A percentile compares a stretch with the other conserved stretches of the same genome.
Conservation (phyloP, 2,888 invertebrate species). For the Sinohyriopsis cumingii region DNA sequence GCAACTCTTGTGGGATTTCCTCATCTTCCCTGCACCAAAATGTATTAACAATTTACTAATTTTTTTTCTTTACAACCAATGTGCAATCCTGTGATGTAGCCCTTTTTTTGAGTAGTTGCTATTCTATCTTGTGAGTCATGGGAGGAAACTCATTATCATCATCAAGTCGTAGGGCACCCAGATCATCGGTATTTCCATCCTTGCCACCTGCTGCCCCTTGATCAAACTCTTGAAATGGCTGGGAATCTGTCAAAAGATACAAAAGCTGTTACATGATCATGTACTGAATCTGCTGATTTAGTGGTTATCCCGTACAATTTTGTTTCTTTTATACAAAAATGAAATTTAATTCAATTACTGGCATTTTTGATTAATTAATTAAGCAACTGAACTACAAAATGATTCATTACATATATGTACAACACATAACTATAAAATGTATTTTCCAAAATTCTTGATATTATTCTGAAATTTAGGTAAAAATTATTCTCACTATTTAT, state of each 20-base stretch:
- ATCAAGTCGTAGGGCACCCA: slow-evolving; percentile 77
- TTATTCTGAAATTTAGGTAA: too few species aligned
- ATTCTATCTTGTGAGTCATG: slow-evolving; percentile 76
- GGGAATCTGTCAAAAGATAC: slow-evolving; percentile 58
- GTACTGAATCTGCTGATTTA: background rate
- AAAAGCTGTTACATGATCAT: slow-evolving; percentile 1
- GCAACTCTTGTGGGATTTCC: too few species aligned
- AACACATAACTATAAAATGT: too few species aligned
- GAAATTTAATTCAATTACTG: background rate
- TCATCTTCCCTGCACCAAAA: too few species aligned
- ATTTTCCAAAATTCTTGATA: too few species aligned
- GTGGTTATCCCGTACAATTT: background rate
- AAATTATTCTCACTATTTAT: too few species aligned
- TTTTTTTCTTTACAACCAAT: too few species aligned
- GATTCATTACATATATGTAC: too few species aligned
- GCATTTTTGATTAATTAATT: too few species aligned
- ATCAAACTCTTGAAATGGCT: slow-evolving; percentile 66
- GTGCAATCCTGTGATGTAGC: too few species aligned
- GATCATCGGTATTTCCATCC: slow-evolving; percentile 40
- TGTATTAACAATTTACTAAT: too few species aligned
- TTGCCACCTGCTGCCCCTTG: slow-evolving; percentile 62
- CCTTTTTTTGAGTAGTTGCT: background rate
- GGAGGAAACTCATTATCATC: slow-evolving; percentile 90
- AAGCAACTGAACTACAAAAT: too few species aligned
- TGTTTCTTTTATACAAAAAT: background rate